These are phyloP conservation scores for Eciton burchellii DNA, from an alignment of 1,140 invertebrate genomes.

Conservation along the genomic window DNA sequence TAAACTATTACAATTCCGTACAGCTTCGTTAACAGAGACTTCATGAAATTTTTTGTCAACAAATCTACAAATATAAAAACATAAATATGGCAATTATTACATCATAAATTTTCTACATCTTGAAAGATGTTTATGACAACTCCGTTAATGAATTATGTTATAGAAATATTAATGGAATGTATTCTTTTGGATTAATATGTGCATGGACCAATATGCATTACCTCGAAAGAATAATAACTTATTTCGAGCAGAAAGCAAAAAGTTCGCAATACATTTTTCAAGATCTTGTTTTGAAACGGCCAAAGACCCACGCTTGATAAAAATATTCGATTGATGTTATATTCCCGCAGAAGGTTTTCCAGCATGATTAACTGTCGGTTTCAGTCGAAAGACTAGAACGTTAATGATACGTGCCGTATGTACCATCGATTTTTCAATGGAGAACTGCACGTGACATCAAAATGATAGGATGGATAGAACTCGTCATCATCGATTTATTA, in stretches of 20 bases:
- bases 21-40: no score
- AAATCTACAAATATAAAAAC: no score
- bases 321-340: not conserved
- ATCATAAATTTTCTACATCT: no score
- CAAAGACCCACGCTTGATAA: slow-evolving; percentile 1
- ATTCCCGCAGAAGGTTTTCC: not conserved
- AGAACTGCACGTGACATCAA: not conserved
- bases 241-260: not conserved
- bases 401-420: not conserved
- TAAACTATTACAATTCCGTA: no score
- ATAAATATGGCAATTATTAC: no score
- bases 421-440: not conserved
- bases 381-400: not conserved
- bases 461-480: not conserved
- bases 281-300: not conserved
- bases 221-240: not conserved
- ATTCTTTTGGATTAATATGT: not conserved
- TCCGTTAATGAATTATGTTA: no score
- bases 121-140: no score
- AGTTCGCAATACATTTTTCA: not conserved
- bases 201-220: not conserved
- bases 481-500: not conserved
- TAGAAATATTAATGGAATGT: not conserved
- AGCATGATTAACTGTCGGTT: not conserved
- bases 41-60: no score